Conservation (phyloP, 2,797 vertebrate species). For the Poeciliopsis turneri region DNA sequence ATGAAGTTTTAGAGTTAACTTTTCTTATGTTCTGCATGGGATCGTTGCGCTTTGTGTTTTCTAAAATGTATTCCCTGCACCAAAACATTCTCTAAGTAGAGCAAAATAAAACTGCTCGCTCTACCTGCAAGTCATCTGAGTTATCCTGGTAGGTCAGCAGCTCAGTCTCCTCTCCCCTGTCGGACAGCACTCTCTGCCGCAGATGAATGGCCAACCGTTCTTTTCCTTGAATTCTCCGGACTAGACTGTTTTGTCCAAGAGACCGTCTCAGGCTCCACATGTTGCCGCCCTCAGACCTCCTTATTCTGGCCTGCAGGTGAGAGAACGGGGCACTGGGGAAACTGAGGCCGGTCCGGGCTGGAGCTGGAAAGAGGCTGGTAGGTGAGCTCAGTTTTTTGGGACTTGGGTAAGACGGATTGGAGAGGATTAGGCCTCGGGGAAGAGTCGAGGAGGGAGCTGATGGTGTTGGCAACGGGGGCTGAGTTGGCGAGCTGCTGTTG, state of each 20-base stretch:
- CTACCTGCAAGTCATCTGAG: constrained; percentile 93
- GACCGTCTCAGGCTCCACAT: constrained; percentile 82
- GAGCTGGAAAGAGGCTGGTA: constrained; percentile 74
- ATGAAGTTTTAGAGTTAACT: background rate
- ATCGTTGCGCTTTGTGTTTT: background rate
- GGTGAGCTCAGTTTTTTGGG: constrained; percentile 80
- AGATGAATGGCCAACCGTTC: constrained; percentile 88
- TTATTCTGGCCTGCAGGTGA: constrained; percentile 86
- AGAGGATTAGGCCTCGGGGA: constrained; percentile 73
- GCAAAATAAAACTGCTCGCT: constrained; percentile 3
- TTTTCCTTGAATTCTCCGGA: constrained; percentile 85
- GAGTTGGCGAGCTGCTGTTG: constrained; percentile 90
- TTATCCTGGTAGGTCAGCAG: constrained; percentile 88
- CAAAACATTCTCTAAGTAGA: constrained; percentile 6
- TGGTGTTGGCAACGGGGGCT: constrained; percentile 78
- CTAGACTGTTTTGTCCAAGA: constrained; percentile 80
- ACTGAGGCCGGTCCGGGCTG: constrained; percentile 80
- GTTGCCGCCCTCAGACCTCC: constrained; percentile 80
- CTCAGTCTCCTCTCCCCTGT: constrained; percentile 90
- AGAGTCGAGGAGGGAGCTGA: constrained; percentile 80
- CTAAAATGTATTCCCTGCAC: background rate
- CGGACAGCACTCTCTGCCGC: constrained; percentile 88
- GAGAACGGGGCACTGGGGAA: constrained; percentile 83
- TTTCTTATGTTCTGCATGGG: background rate
- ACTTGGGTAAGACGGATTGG: constrained; percentile 78